Base-by-base conservation (phyloP, 2,888 invertebrate species). In the Noctua pronuba region DNA sequence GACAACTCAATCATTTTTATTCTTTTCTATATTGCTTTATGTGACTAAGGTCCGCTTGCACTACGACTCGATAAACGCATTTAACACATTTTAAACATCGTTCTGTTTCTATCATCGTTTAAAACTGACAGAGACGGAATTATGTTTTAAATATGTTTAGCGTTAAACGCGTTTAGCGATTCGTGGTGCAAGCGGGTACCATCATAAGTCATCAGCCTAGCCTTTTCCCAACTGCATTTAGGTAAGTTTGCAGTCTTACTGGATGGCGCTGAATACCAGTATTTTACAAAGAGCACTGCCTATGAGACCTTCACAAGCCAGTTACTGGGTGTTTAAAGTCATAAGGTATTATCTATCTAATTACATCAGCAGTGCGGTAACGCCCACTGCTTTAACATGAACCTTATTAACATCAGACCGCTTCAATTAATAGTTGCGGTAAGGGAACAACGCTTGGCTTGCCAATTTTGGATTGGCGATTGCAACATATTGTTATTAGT, bases 381-480 rank as follows among this genome's bases (percentile, higher is more conserved):
- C 72, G 44, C 28, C 41, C 24, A 67, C 60, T 66, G 72, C 72
- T 49, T 31, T 38, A 55, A 80, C 80, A 58, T 82, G 77, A 28
- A 44, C 64, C 80, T 68, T 80, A 80, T 80, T 80, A 80, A 72
- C 72, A 78, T 24, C 66, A 81, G 72, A 78, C 66, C 67, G 80
- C 83, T 83, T 81, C 66, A 78, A 83, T 81, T 78, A 81, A 81
- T 78, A 66, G 80, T 83, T 81, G 80, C 35, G 83, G 80, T 67
- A 55, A 78, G 66, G 60, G 31, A 38, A 62, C 72, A 78, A 67
- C 83, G 80, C 83, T 81, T 83, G 52, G 80, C 79, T 78, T 83
- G 80, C 79, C 80, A 81, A 81, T 81, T 81, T 78, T 78, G 83
- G 78, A 80, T 83, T 60, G 77, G 78, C 52, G 31, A 71, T 83